Percentiles rank a stretch among this genome's conserved stretches.
Evolutionary conservation across 2,888 invertebrate genomes (phyloP).

Genomic region (Rotaria magnacalcarata): DNA sequence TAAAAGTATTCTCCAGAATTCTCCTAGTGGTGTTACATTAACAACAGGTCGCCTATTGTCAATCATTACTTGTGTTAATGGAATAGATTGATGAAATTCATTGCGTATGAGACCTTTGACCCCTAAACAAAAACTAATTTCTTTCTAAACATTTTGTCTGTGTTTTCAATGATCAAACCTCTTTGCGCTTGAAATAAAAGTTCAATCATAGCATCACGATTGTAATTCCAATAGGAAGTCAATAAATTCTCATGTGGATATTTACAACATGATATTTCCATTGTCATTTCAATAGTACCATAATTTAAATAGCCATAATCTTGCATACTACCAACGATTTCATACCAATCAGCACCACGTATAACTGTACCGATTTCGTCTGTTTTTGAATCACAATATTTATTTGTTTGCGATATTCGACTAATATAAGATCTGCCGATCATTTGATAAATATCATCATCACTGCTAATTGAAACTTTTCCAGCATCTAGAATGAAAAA

Average conservation of each 20-base stretch:
- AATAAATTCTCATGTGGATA: constrained; percentile 77
- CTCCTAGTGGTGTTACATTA: constrained; percentile 5
- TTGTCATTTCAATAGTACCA: constrained; percentile 88
- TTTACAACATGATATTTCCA: constrained; percentile 89
- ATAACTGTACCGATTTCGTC: not conserved
- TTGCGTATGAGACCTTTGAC: not conserved
- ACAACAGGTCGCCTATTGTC: not conserved
- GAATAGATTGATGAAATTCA: constrained; percentile 1
- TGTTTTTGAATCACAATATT: constrained; percentile 16
- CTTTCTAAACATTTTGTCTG: too few relatives aligned
- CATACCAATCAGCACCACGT: constrained; percentile 29
- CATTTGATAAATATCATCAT: constrained; percentile 74
- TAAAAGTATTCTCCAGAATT: constrained; percentile 34
- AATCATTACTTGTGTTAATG: not conserved
- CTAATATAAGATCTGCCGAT: constrained; percentile 75
- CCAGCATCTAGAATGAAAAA: not conserved
- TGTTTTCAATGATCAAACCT: constrained; percentile 56
- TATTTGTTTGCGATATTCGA: constrained; percentile 66
- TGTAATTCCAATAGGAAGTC: constrained; percentile 79
- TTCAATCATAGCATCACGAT: constrained; percentile 67
- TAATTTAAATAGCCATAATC: constrained; percentile 89
- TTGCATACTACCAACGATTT: constrained; percentile 71
- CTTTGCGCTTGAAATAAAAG: constrained; percentile 48
- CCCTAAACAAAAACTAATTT: not conserved
- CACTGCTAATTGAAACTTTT: constrained; percentile 55